Evolutionary conservation across 2,888 invertebrate species (phyloP), one percentile per base, ranked within the genome.

Genomic region (Synanthedon myopaeformis): DNA sequence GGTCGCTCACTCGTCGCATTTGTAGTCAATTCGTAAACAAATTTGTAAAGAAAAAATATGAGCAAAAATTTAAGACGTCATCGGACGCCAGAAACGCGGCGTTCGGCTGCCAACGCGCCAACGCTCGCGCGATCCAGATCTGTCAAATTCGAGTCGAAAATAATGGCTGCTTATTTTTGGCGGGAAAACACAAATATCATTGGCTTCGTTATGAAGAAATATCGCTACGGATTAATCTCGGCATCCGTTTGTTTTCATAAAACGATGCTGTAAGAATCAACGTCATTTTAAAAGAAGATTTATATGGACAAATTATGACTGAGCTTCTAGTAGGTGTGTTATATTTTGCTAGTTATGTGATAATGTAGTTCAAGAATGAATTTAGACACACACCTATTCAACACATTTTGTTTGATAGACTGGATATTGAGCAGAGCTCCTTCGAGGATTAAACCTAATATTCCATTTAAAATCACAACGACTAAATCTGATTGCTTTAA

Each of bases 131-230:
- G 83, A 64, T 79, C 83, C 78, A 79, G 71, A 74, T 83, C 77
- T 82, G 82, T 83, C 82, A 83, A 81, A 78, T 64, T 69, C 61
- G 67, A 69, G 66, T 69, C 67, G 67, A 74, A 78, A 82, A 70
- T 82, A 81, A 81, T 82, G 75, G 70, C 72, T 62, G 73, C 70
- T 75, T 83, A 83, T 85, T 83, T 82, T 79, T 69, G 81, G 79
- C 75, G 78, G 76, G 67, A 79, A 78, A 67, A 66, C 72, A 73
- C 68, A 69, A 78, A 78, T 74, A 77, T 73, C 69, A 69, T 69
- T 68, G 70, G 70, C 66, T 70, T 65, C 66, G 65, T 71, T 72
- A 69, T 69, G 67, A 72, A 75, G 71, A 76, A 73, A 76, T 71
- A 74, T 72, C 55, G 67, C 60, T 53, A 57, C 55, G 56, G 61